These are phyloP conservation scores for Sebastes goodei DNA, from an alignment of 2,797 vertebrate genomes.

Conservation along the genomic window DNA sequence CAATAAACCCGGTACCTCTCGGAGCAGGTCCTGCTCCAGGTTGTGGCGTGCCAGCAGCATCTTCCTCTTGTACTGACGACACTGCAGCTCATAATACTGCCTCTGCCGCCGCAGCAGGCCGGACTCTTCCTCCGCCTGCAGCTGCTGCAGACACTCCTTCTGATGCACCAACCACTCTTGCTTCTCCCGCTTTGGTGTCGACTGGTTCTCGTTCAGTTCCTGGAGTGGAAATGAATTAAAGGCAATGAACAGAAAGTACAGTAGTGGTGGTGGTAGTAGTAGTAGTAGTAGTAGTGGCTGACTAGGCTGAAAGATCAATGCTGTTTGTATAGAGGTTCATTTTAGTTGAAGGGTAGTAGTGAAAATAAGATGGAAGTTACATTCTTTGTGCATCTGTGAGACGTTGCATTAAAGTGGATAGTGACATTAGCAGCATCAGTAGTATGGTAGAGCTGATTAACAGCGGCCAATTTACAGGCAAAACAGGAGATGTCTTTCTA, in stretches of 20 bases:
- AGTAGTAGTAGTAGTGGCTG: background rate
- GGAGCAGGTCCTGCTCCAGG: slow-evolving; percentile 91
- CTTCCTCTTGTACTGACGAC: slow-evolving; percentile 94
- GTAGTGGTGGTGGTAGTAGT: too few relatives aligned
- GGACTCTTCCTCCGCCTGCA: slow-evolving; percentile 92
- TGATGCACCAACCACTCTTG: slow-evolving; percentile 94
- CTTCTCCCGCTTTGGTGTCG: slow-evolving; percentile 93
- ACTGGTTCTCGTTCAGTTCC: slow-evolving; percentile 95
- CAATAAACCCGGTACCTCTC: slow-evolving; percentile 77
- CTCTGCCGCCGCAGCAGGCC: slow-evolving; percentile 89
- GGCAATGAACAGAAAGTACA: background rate
- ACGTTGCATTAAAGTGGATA: background rate
- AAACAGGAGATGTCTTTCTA: background rate
- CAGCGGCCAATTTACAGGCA: too few relatives aligned
- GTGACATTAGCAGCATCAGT: background rate
- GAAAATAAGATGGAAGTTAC: background rate
- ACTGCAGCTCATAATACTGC: slow-evolving; percentile 92
- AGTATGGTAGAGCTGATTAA: background rate
- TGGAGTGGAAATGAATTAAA: slow-evolving; percentile 42
- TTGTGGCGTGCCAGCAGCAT: slow-evolving; percentile 91
- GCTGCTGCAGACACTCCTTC: slow-evolving; percentile 93
- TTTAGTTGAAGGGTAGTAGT: background rate
- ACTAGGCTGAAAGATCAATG: background rate
- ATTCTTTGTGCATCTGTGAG: background rate
- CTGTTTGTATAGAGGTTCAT: background rate